Conservation (phyloP, 53 echinoderm and acorn worm species). For the Holothuria leucospilota region DNA sequence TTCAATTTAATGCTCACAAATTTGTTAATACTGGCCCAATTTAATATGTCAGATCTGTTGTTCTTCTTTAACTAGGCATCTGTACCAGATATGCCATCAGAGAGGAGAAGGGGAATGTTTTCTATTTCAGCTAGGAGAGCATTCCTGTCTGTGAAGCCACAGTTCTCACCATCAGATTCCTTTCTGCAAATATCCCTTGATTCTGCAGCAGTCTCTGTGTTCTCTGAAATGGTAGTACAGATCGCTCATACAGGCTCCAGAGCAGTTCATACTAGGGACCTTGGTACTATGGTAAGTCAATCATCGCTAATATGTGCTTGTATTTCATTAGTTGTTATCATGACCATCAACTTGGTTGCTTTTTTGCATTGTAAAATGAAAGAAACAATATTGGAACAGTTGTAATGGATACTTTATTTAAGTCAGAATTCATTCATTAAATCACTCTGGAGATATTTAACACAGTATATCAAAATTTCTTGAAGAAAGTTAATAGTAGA, state of each 20-base stretch:
- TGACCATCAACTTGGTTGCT: too few species aligned
- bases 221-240: not conserved
- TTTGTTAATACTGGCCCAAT: too few species aligned
- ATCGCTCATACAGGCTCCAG: not conserved
- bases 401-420: too few species aligned
- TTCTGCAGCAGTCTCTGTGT: not conserved
- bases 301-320: not conserved
- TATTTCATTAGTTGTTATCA: too few species aligned
- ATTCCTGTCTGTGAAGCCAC: not conserved
- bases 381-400: too few species aligned
- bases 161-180: conserved; percentile 6
- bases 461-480: too few species aligned
- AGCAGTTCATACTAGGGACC: not conserved
- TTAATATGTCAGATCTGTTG: not conserved
- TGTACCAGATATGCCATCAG: not conserved
- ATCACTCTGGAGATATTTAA: too few species aligned
- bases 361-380: too few species aligned
- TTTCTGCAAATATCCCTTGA: conserved; percentile 5
- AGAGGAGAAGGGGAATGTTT: not conserved
- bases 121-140: not conserved
- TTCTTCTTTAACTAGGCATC: not conserved
- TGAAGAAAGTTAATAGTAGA: too few species aligned
- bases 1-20: too few species aligned
- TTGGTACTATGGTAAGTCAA: not conserved
- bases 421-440: too few species aligned